Base-by-base conservation (phyloP, 2,797 vertebrate species). In the Parauchenoglanis punctatus region DNA sequence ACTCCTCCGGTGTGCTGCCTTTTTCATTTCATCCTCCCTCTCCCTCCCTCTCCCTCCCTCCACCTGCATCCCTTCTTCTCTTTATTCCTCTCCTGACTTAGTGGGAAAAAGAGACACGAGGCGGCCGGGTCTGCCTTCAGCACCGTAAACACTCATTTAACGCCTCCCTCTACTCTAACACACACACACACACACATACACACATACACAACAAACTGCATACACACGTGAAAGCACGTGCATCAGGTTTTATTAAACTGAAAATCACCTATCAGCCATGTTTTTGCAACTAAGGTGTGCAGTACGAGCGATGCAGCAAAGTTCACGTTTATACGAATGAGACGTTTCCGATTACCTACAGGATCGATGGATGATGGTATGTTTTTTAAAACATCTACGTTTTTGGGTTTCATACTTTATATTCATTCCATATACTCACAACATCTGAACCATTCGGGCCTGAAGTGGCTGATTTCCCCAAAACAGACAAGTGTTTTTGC, bases 11-110 rank as follows among this genome's bases (percentile, higher is more conserved):
- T 78, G 72, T 67, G 54, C 58, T 58, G 15, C 75, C 81, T 52
- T 83, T 85, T 59, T 84, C 63, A 58, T 82, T 87, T 83, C 82
- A 72, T 56, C 86, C 68, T 81, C 52, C 72, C 18, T 46, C 28
- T 40, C 40, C 40, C 40, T 40, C 40, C 3, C 18, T 44, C 28
- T 88, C 80, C 80, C 84, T 75, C 72, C 20, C 83, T 65, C 68
- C 82, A n/a, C 13, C 83, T 76, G 67, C 82, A 56, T 70, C 77
- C 80, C 35, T 44, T 46, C 56, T 81, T 81, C 56, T 31, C 0
- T 75, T 85, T 75, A 75, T 40, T 44, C 35, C 58, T 31, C 46
- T 67, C 17, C 70, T 61, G 59, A 59, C 61, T 44, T 46, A 1
- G 20, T 0, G 52, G 61, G 81, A 83, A 18, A 20, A 40, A 15